Conservation (phyloP, 2,888 invertebrate species). For the Allophyes oxyacanthae region DNA sequence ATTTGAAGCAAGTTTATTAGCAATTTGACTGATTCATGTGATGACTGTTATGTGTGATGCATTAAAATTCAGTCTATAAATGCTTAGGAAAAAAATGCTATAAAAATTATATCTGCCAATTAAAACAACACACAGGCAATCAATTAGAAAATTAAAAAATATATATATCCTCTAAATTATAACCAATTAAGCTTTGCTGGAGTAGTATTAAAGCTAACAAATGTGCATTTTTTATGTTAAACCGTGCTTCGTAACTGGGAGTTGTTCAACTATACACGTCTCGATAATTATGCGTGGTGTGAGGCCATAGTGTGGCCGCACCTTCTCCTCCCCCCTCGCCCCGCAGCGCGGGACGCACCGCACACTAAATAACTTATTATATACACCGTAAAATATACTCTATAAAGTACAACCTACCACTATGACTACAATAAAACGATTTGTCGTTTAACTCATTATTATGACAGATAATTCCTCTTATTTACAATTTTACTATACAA, state of each 20-base stretch:
- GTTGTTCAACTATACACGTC: constrained; percentile 54
- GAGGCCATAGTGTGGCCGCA: constrained; percentile 8
- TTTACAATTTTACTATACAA: constrained; percentile 88
- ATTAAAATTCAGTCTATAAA: constrained; percentile 74
- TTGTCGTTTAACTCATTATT: constrained; percentile 88
- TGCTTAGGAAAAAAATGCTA: constrained; percentile 66
- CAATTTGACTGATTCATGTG: constrained; percentile 71
- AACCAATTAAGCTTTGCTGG: constrained; percentile 77
- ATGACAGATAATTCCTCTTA: constrained; percentile 89
- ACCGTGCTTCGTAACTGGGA: constrained; percentile 69
- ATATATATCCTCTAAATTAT: constrained; percentile 60
- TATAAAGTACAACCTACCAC: constrained; percentile 84
- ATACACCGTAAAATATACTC: constrained; percentile 80
- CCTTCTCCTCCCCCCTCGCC: constrained; percentile 28
- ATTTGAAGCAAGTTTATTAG: constrained; percentile 56
- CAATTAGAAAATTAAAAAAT: constrained; percentile 53
- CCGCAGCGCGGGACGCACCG: constrained; percentile 37
- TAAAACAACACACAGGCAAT: constrained; percentile 59
- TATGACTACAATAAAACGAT: constrained; percentile 88
- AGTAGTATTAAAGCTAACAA: constrained; percentile 80
- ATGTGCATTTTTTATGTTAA: constrained; percentile 82
- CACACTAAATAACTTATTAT: constrained; percentile 79
- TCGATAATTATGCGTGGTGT: constrained; percentile 22
- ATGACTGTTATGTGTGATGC: constrained; percentile 80
- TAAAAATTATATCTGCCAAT: constrained; percentile 64